Conservation (phyloP, 2,797 vertebrate genomes). For the Scolopax rusticola region DNA sequence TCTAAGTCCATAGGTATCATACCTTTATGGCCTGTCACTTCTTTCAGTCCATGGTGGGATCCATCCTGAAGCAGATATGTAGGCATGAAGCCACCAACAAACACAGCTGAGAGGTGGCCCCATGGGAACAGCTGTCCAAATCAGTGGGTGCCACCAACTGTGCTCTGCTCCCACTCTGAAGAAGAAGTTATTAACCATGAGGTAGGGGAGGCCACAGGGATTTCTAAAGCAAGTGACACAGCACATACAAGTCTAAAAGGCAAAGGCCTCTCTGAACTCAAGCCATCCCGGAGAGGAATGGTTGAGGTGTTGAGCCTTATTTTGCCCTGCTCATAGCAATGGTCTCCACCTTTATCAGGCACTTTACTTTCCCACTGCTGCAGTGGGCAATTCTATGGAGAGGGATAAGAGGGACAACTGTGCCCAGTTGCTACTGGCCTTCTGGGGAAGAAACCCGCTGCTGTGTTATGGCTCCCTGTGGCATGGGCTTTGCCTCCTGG, state of each 20-base stretch:
- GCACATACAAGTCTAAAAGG: background rate
- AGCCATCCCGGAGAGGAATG: background rate
- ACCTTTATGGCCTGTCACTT: background rate
- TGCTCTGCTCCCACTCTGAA: background rate
- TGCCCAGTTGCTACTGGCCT: background rate
- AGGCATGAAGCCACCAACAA: background rate
- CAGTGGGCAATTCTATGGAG: background rate
- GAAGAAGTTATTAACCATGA: background rate
- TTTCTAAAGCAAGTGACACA: background rate
- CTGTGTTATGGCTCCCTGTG: background rate
- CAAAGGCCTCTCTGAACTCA: background rate
- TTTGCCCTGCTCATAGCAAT: background rate
- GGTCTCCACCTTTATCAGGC: background rate
- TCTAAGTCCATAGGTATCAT: rapidly evolving
- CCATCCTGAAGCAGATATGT: background rate
- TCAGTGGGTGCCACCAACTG: background rate
- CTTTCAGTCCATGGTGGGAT: background rate
- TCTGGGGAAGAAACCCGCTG: background rate
- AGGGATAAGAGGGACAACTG: background rate
- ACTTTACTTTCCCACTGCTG: background rate
- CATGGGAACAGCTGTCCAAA: background rate
- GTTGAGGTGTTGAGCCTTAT: background rate
- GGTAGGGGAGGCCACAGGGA: background rate
- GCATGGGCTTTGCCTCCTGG: background rate
- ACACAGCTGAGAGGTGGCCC: background rate